Percentiles rank a stretch among this genome's conserved stretches.
phyloP scores from a whole-genome alignment of 2,888 invertebrate species.

The Cyclophora albipunctata region DNA sequence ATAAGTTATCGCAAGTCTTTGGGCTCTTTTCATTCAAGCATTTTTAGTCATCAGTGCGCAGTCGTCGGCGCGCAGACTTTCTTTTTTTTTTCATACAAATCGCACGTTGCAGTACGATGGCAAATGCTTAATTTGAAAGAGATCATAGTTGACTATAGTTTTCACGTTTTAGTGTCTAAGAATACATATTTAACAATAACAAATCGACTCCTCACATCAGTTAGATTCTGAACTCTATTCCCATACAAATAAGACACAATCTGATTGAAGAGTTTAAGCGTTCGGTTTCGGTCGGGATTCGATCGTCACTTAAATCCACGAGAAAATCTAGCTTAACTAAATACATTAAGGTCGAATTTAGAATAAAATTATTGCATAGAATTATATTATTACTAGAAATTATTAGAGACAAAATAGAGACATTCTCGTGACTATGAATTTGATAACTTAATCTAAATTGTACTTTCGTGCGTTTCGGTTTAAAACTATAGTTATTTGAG shows the following conservation, averaged over 20 bases:
- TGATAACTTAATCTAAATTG: slow-evolving; percentile 56
- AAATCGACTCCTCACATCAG: slow-evolving; percentile 7
- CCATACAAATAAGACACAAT: background rate
- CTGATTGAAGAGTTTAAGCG: slow-evolving; percentile 21
- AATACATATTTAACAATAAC: slow-evolving; percentile 10
- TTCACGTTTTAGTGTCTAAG: background rate
- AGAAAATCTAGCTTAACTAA: slow-evolving; percentile 1
- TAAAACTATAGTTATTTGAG: slow-evolving; percentile 18
- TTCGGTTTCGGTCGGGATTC: slow-evolving; percentile 53
- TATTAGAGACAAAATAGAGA: background rate
- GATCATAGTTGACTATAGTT: too few species aligned
- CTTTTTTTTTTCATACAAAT: too few species aligned
- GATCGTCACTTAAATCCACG: slow-evolving; percentile 16
- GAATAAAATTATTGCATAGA: background rate
- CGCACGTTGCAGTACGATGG: too few species aligned
- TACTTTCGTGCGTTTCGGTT: slow-evolving; percentile 52
- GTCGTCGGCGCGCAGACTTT: too few species aligned
- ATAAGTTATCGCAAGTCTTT: too few species aligned
- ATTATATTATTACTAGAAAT: background rate
- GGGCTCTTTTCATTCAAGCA: too few species aligned
- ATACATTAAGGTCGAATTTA: too few species aligned
- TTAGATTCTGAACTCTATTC: slow-evolving; percentile 4
- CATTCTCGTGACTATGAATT: background rate
- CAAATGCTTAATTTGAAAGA: too few species aligned
- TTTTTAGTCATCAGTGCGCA: too few species aligned